phyloP scores from a whole-genome alignment of 2,113 vertebrate genomes.

The Phylloscopus whistleri region DNA sequence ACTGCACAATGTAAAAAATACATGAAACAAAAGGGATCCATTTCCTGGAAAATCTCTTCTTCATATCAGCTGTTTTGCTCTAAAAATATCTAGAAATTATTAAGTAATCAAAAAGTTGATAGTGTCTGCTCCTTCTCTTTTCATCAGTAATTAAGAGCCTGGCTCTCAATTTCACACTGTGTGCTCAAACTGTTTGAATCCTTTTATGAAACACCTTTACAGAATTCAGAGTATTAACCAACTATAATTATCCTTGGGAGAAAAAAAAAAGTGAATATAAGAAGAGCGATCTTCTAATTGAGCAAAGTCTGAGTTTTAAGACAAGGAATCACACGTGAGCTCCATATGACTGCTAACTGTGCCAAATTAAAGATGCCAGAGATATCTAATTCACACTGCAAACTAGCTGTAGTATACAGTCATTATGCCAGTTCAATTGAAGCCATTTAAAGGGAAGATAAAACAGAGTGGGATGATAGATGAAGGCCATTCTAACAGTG shows the following conservation, averaged over 20 bases:
- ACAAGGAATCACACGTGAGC: not conserved
- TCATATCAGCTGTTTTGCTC: not conserved
- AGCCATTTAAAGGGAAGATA: not conserved
- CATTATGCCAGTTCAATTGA: not conserved
- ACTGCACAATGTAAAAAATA: not conserved
- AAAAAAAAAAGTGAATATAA: not conserved
- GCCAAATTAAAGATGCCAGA: not conserved
- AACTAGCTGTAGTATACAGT: not conserved
- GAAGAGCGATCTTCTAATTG: not conserved
- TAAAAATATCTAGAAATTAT: not conserved
- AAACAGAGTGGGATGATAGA: not conserved
- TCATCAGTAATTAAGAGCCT: not conserved
- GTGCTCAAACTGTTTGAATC: not conserved
- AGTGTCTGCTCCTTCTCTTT: not conserved
- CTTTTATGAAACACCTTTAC: not conserved
- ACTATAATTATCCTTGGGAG: not conserved
- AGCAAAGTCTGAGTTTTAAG: not conserved
- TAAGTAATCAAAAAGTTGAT: not conserved
- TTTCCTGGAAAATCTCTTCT: not conserved
- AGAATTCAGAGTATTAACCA: not conserved
- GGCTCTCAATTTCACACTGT: not conserved
- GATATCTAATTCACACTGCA: not conserved
- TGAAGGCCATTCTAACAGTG: not conserved
- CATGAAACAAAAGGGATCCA: not conserved
- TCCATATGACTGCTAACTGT: not conserved